Base-by-base conservation (phyloP, 2,113 vertebrate species). In the Neodontobutis hainanensis region DNA sequence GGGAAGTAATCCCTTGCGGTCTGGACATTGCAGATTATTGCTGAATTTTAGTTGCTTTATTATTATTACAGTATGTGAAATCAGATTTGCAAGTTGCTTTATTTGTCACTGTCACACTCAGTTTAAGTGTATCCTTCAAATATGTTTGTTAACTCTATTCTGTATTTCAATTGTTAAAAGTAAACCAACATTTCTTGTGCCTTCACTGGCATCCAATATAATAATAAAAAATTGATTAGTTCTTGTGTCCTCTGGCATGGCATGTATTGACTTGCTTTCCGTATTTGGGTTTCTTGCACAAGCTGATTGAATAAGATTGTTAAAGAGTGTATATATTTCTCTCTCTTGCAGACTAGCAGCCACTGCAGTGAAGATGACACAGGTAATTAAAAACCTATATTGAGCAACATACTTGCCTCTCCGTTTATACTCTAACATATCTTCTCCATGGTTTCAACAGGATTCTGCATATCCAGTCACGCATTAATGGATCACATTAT, bases 271-370 rank as follows among this genome's bases (percentile, higher is more conserved):
- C 46, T 65, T 34, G 14, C 70, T 47, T 61, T 64, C 53, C 10
- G 8, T 44, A 52, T 10, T 43, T 34, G 55, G 55, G 51, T 52
- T 36, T 65, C 5, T 15, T 45, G 42, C 63, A 61, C 3, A 45
- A 35, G 38, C 11, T 68, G 48, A 8, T 35, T n/a, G 2, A 11
- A 19, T 68, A 5, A 53, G 70, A 80, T 47, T 35, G 3, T 27
- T 58, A 38, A 27, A 75, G 70, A 64, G 46, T 11, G 7, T 6
- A 36, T 12, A 14, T 59, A 46, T 63, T 72, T 71, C 32, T 9
- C 16, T 51, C 8, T 57, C 15, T 58, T 78, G 34, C 84, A 91
- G 90, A 91, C 75, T 91, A 88, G 69, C 78, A 77, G 63, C 58
- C 12, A n/a, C n/a, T 50, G 50, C 74, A 58, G 48, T 49, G 46